A percentile compares a stretch with the other conserved stretches of the same genome.
Conservation (phyloP, 2,797 vertebrate genomes). For the Acrossocheilus wenchowensis region DNA sequence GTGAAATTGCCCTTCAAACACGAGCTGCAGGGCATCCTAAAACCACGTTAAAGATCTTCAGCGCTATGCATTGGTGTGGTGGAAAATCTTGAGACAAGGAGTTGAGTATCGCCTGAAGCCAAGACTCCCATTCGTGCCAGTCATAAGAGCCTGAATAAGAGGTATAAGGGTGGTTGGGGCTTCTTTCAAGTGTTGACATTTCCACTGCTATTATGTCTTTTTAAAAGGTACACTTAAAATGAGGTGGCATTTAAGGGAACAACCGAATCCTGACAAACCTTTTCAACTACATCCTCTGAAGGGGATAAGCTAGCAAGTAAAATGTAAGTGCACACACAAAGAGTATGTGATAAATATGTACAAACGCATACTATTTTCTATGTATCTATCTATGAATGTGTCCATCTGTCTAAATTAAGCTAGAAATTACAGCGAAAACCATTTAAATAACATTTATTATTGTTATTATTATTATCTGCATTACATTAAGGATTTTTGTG, state of each 20-base stretch:
- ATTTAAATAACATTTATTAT: not conserved
- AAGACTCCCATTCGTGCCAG: constrained; percentile 20
- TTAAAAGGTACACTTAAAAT: constrained; percentile 77
- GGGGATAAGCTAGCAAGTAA: not conserved
- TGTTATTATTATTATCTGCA: no score
- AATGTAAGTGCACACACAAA: constrained; percentile 3
- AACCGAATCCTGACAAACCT: not conserved
- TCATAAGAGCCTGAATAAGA: constrained; percentile 37
- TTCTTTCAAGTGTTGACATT: constrained; percentile 70
- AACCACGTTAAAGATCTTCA: constrained; percentile 20
- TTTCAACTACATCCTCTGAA: constrained; percentile 21
- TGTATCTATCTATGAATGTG: not conserved
- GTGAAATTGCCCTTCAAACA: constrained; percentile 20
- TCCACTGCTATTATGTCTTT: constrained; percentile 74
- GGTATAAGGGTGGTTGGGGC: constrained; percentile 2
- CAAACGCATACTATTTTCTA: not conserved
- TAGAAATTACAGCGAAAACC: not conserved
- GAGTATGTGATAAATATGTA: not conserved
- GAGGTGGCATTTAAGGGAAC: constrained; percentile 73
- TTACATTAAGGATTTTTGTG: not conserved
- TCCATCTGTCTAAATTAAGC: not conserved
- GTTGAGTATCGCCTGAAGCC: constrained; percentile 27
- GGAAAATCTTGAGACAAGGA: constrained; percentile 36
- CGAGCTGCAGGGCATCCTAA: constrained; percentile 28
- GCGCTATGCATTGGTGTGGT: constrained; percentile 14